phyloP scores from a whole-genome alignment of 2,113 vertebrate genomes.

The Daboia siamensis region DNA sequence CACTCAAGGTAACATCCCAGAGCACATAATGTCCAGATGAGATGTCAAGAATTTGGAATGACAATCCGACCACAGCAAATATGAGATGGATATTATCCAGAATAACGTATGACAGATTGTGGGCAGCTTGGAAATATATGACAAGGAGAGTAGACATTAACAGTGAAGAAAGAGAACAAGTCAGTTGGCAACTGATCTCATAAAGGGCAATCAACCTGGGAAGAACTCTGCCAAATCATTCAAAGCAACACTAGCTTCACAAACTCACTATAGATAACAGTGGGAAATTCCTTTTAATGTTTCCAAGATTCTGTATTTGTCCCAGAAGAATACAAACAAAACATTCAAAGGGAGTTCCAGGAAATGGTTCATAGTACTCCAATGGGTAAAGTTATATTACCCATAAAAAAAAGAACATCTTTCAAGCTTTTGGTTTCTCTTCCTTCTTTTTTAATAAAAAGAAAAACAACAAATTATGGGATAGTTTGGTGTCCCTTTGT shows the following conservation, averaged over 20 bases:
- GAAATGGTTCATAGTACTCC: neutral
- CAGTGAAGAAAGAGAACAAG: neutral
- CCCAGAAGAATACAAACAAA: neutral
- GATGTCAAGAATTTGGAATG: neutral
- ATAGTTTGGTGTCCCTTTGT: neutral
- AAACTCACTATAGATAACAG: neutral
- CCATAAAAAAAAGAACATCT: neutral
- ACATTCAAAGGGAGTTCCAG: neutral
- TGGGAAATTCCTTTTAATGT: neutral
- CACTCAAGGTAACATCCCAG: neutral
- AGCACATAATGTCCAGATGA: neutral
- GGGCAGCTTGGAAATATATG: neutral
- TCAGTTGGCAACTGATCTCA: neutral
- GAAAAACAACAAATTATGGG: neutral
- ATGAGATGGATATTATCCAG: neutral
- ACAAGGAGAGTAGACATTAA: neutral
- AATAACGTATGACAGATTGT: neutral
- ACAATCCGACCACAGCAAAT: neutral
- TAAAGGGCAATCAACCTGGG: neutral
- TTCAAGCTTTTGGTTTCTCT: neutral
- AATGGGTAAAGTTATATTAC: neutral
- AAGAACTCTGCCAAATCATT: neutral
- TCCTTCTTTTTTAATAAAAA: neutral
- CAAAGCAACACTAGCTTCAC: neutral
- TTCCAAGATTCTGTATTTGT: neutral